Evolutionary conservation across 1,140 invertebrate species (phyloP), one percentile per base, ranked within the genome.

Genomic region (Pseudomyrmex concolor): DNA sequence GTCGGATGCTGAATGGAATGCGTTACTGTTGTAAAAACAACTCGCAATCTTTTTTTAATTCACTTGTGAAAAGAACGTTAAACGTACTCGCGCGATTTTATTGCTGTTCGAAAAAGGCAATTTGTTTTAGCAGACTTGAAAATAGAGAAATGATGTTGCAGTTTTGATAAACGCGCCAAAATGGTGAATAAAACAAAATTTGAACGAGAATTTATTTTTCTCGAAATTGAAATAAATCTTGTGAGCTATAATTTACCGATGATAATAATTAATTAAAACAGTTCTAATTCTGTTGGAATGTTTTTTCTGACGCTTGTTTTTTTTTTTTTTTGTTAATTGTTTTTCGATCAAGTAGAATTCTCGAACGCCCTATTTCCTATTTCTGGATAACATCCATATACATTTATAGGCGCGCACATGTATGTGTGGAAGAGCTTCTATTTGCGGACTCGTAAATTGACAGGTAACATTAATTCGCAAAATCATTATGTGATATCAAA

Each of bases 381-480:
- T 25, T 25, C 25, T 25, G 25, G 25, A 3, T 25, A 25, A 25
- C 25, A 34, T 34, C 0, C 34, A 34, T 34, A 7, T 34, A 25
- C 25, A 34, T 34, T 34, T 34, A 34, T 34, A 34, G 34, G 34
- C 25, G 15, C 15, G 15, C 5, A 62, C 25, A 8, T 25, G 13
- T 74, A 12, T 15, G 63, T 43, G 15, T 50, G 9, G 48, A 54
- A 74, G 45, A 66, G 45, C 60, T 12, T 64, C 43, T 66, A 45
- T 64, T 5, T 17, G n/a, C 55, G 22, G 45, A 43, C 2, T 1
- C 66, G 2, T 25, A 76, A 64, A 60, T 60, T 43, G 55, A 66
- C 63, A 34, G n/a, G n/a, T 64, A 77, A 66, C 66, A 77, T 77
- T 76, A 66, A 77, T 77, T 66, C 4, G n/a, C 19, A 48, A 66